Evolutionary conservation across 2,113 vertebrate genomes (phyloP), one percentile per base, ranked within the genome.

Genomic region (Acanthochromis polyacanthus): DNA sequence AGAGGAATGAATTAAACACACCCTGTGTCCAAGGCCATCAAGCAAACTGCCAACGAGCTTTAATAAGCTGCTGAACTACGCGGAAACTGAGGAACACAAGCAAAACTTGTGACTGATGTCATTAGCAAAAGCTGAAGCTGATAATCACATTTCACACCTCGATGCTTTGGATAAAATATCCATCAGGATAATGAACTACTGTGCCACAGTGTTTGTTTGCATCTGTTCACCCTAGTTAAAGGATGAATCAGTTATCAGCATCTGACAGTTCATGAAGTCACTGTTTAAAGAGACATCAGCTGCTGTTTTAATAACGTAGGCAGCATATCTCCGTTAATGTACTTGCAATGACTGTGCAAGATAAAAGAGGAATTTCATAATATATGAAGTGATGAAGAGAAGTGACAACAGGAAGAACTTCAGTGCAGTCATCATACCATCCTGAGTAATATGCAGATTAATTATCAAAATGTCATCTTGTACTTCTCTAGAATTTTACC

Each of bases 21-120:
- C 66, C 64, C 75, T 12, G 64, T 73, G 78, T 88, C 88, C 70
- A 64, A 70, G 74, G 73, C 84, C 74, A 90, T 93, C 90, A 90
- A 87, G 86, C 78, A 83, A 84, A 78, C 89, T 91, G 90, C 88
- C 90, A 86, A 90, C 86, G n/a, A 85, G 88, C 86, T 86, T 86
- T 87, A 92, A 90, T 86, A 88, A 82, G 80, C 71, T 71, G 59
- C 69, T 80, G 81, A 88, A 86, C 82, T 78, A 86, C 55, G 74
- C 71, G 78, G 58, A 69, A 50, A 32, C 20, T 1, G 17, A 76
- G 52, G 16, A 53, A 38, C 30, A 32, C 74, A 25, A 36, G 46
- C 16, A 23, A 43, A 32, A 71, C 64, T 19, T 0, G 50, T 30
- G 57, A 52, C 79, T 55, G 10, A 56, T 62, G 64, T 66, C 67